phyloP scores from a whole-genome alignment of 2,888 invertebrate species.

The Asteroscopus sphinx region DNA sequence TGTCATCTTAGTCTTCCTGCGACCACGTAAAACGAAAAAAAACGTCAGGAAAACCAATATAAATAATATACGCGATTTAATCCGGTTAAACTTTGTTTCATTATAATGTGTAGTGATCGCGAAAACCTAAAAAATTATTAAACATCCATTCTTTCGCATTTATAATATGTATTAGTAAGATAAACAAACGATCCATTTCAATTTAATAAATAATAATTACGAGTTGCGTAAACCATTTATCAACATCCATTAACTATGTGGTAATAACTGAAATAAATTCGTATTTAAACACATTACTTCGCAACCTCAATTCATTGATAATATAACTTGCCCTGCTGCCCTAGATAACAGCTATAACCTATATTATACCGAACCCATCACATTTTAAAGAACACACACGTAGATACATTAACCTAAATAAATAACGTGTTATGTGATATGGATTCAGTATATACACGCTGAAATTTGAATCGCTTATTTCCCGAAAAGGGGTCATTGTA shows the following conservation, averaged over 20 bases:
- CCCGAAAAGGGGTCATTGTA: no score
- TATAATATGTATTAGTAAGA: no score
- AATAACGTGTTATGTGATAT: conserved; percentile 53
- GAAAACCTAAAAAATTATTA: no score
- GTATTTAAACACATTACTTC: conserved; percentile 1
- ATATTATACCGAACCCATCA: conserved; percentile 24
- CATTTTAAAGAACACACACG: conserved; percentile 53
- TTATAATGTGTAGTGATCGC: no score
- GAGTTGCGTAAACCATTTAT: background rate
- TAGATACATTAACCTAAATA: conserved; percentile 72
- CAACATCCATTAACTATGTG: background rate
- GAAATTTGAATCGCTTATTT: no score
- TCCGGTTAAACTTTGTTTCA: no score
- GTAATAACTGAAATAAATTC: background rate
- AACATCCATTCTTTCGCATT: no score
- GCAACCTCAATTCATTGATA: conserved; percentile 14
- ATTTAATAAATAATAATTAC: background rate
- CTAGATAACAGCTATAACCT: conserved; percentile 24
- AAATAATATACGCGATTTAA: no score
- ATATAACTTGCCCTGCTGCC: conserved; percentile 21
- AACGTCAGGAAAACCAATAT: no score
- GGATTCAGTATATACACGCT: conserved; percentile 16
- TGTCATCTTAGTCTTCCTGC: no score
- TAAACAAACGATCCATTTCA: no score
- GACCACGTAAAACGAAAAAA: no score